Evolutionary conservation across 2,888 invertebrate species (phyloP), one percentile per base, ranked within the genome.

Genomic region (Cheilosia grossa): DNA sequence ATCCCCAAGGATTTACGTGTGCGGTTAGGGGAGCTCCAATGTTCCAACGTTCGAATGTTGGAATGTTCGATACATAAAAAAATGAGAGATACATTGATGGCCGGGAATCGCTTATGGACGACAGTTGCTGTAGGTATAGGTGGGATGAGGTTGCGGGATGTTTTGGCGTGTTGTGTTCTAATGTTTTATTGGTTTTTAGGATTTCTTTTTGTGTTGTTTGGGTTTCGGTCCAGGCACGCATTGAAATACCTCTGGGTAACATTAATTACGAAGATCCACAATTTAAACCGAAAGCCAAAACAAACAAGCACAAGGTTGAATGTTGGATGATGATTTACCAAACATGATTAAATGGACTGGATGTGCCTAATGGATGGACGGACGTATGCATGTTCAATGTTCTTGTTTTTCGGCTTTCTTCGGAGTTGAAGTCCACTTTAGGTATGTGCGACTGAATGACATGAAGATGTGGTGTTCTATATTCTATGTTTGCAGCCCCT

Each of bases 181-280:
- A 59, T 54, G 42, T 54, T 51, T 63, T 63, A 63, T 61, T 33
- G 37, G 59, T 27, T 77, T 53, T 40, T 30, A 6, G 44, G 56
- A 69, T 56, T 44, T 56, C 30, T 54, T 53, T 59, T 19, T 44
- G 1, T 1, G 19, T 54, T 44, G 30, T 44, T 56, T 42, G 30
- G 61, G 10, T 27, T 56, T 42, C 2, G 33, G 2, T 47, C 10
- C 17, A 44, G 4, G 37, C 40, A 40, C 54, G 49, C 37, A 54
- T 61, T 37, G 53, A 58, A 78, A 61, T 66, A 59, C 56, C 42
- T 40, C 53, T 56, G 56, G 53, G 74, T 64, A 64, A 54, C 79
- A 83, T 83, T 83, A 83, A 83, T 79, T 83, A 83, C 58, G 9
- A 47, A 64, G 40, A 79, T 74, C 56, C 69, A 74, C 58, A 73